phyloP scores from a whole-genome alignment of 2,113 vertebrate species.

The Alligator mississippiensis region DNA sequence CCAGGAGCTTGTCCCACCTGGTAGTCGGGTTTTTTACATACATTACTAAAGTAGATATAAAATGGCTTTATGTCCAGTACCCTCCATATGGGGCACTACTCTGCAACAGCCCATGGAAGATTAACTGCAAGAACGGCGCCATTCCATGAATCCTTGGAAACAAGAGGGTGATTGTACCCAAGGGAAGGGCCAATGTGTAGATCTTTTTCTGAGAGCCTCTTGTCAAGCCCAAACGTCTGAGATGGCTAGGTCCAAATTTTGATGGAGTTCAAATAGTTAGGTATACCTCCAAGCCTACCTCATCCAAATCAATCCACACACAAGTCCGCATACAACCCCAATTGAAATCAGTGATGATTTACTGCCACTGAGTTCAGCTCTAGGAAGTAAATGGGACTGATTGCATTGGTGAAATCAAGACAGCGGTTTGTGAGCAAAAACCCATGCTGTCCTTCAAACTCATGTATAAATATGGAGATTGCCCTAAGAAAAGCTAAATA shows the following conservation, averaged over 20 bases:
- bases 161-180: not conserved
- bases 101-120: not conserved
- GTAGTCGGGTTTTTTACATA: not conserved
- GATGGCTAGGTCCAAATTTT: not conserved
- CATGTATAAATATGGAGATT: constrained; percentile 66
- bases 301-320: not conserved
- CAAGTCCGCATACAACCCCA: not conserved
- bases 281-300: not conserved
- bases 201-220: not conserved
- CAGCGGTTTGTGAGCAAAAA: not conserved
- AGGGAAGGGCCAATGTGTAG: not conserved
- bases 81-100: accelerated
- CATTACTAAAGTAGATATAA: not conserved
- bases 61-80: accelerated
- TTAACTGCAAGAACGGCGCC: not conserved
- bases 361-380: not conserved
- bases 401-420: not conserved
- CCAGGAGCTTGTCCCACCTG: not conserved
- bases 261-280: not conserved
- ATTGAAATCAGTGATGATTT: not conserved
- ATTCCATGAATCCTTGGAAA: not conserved
- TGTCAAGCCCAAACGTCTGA: not conserved
- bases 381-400: not conserved
- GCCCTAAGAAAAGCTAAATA: constrained; percentile 48
- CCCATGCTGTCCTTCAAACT: constrained; percentile 38